Evolutionary conservation across 1,140 invertebrate species (phyloP), one percentile per base, ranked within the genome.

Genomic region (Semibalanus balanoides): DNA sequence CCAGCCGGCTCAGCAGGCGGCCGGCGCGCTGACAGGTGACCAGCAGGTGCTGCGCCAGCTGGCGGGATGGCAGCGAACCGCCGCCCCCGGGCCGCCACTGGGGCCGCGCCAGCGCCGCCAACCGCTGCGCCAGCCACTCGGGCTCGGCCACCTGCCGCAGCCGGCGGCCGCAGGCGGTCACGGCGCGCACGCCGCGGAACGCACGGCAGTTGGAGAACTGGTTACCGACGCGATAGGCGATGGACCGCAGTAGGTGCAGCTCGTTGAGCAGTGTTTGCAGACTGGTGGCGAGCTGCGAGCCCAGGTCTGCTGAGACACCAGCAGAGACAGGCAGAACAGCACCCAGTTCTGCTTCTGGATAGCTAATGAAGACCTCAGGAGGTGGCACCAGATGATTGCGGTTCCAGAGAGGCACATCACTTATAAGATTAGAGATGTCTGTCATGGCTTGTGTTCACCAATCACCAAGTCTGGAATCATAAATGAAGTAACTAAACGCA

Each of bases 361-460:
- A 64, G 51, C 1, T 14, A 7, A 64, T 7, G 14, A 25, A 22
- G 1, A 64, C 1, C 51, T 64, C 51, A 1, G 51, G 51, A 1
- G 22, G 51, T 3, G 51, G 14, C 9, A 19, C 51, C 51, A 64
- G 51, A 1, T 64, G 51, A 1, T 3, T 1, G 14, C 9, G 51
- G 51, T 64, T 64, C 51, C 51, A 70, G 29, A 76, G 29, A 19
- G 40, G n/a, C 31, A 31, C 75, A 64, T 29, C n/a, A 74, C 27
- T 29, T 22, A 74, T 74, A 7, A 40, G 5, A 5, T 40, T 17
- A 40, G 35, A 40, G 35, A 40, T 40, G 35, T 40, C 35, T 17
- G 17, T 40, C 17, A 17, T 40, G 35, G 35, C 17, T 40, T n/a
- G n/a, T n/a, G n/a, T n/a, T n/a, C n/a, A n/a, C n/a, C n/a, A n/a